These are phyloP conservation scores for Gortyna flavago DNA, from an alignment of 2,888 invertebrate genomes.

Conservation along the genomic window DNA sequence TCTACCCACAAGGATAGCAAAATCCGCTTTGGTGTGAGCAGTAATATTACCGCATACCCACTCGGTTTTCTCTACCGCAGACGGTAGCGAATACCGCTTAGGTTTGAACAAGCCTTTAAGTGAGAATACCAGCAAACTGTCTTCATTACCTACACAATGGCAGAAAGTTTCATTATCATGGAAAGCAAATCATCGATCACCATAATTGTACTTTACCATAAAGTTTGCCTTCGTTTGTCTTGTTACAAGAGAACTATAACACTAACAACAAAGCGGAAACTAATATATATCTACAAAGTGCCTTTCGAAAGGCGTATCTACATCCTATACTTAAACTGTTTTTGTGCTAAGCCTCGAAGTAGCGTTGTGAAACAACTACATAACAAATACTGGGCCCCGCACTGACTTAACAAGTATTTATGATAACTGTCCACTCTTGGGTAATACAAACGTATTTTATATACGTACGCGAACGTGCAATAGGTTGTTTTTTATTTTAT, in stretches of 20 bases:
- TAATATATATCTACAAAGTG: constrained; percentile 23
- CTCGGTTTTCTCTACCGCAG: no score
- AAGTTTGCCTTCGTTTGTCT: constrained; percentile 4
- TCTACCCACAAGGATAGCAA: no score
- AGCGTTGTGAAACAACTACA: constrained; percentile 55
- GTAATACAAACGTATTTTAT: constrained; percentile 8
- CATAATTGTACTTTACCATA: neutral
- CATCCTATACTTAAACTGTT: constrained; percentile 52
- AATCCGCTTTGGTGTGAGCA: no score
- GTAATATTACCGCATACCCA: no score
- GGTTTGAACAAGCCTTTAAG: no score
- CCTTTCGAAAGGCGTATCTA: constrained; percentile 48
- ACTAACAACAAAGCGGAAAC: constrained; percentile 32
- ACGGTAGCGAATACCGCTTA: no score
- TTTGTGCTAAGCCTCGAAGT: constrained; percentile 46
- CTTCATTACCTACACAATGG: neutral
- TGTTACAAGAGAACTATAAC: constrained; percentile 17
- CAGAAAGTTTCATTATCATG: neutral
- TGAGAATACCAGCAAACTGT: neutral
- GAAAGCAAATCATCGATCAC: neutral
- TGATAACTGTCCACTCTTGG: constrained; percentile 47
- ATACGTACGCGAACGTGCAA: neutral
- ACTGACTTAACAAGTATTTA: constrained; percentile 49
- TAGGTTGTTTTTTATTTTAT: constrained; percentile 3
- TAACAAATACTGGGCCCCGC: constrained; percentile 53